A percentile compares a stretch with the other conserved stretches of the same genome.
Evolutionary conservation across 2,797 vertebrate species (phyloP).

Genomic region (Astyanax mexicanus): DNA sequence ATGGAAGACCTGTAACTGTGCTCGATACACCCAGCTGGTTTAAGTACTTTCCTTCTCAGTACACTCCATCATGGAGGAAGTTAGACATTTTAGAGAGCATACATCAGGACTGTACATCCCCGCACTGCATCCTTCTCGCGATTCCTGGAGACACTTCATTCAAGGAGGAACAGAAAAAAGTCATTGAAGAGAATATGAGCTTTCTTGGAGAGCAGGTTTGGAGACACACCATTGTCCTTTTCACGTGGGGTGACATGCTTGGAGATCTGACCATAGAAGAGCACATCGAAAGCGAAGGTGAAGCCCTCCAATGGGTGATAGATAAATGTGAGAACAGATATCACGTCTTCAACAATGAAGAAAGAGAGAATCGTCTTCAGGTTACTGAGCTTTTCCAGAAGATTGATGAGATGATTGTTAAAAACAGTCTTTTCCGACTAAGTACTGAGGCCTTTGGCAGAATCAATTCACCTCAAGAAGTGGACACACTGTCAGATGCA

Average conservation of each 20-base stretch:
- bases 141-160: constrained; percentile 37
- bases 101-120: constrained; percentile 24
- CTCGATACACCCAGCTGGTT: constrained; percentile 39
- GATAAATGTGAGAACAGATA: constrained; percentile 50
- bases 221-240: constrained; percentile 47
- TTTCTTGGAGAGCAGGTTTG: constrained; percentile 31
- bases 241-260: constrained; percentile 45
- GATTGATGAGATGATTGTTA: constrained; percentile 37
- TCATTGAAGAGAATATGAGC: constrained; percentile 27
- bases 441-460: too few relatives aligned
- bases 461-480: not conserved
- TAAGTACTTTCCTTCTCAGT: constrained; percentile 6
- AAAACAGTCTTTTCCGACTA: not conserved
- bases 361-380: constrained; percentile 24
- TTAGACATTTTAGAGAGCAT: constrained; percentile 23
- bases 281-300: constrained; percentile 48
- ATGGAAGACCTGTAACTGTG: constrained; percentile 35
- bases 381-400: constrained; percentile 45
- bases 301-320: constrained; percentile 23
- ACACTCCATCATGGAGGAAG: constrained; percentile 27
- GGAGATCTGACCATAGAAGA: constrained; percentile 28
- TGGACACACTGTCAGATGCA: not conserved
- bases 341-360: constrained; percentile 43
- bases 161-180: constrained; percentile 24
- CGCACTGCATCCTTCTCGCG: constrained; percentile 62